Evolutionary conservation across 1,140 invertebrate species (phyloP), one percentile per base, ranked within the genome.

Genomic region (Drosophila pectinifera): DNA sequence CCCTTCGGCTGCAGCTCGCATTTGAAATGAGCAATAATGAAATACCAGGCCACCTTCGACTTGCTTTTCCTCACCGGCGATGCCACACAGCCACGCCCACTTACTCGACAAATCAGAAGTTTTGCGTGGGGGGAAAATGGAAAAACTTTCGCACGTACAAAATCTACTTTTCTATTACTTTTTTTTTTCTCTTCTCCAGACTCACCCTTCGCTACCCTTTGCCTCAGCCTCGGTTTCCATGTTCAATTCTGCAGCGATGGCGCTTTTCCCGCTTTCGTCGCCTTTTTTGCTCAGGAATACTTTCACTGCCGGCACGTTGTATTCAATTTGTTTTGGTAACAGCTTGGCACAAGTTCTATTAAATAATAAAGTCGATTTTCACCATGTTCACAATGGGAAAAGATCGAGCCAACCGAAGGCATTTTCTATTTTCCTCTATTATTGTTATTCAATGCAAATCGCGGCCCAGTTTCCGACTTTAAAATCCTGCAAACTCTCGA

Each of bases 301-400:
- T 68, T 73, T 63, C 63, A 26, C 48, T 65, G 54, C 41, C 65
- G 73, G 48, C 78, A 86, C 67, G 67, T 89, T 88, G 83, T 89
- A 88, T 88, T 88, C 84, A 88, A 89, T 88, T 88, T 88, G 83
- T 83, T 89, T 83, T 73, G 84, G 84, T 65, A 88, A 89, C 83
- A 88, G 83, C 84, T 83, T 82, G 83, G 65, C 73, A 55, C 63
- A 84, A 80, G 70, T 88, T 89, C 84, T 83, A 89, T 89, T 89
- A 88, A 88, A 88, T 88, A 88, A 88, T 88, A 88, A 89, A 89
- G 70, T 83, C 80, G 84, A 89, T 88, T 88, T 79, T 65, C 64
- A 79, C 82, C 64, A 69, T 79, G 78, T 76, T 88, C 61, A 55
- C 59, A 43, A 53, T 53, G 31, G 36, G 36, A 38, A 64, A n/a